Evolutionary conservation across 2,113 vertebrate genomes (phyloP).

Genomic region (Proterorhinus semilunaris): DNA sequence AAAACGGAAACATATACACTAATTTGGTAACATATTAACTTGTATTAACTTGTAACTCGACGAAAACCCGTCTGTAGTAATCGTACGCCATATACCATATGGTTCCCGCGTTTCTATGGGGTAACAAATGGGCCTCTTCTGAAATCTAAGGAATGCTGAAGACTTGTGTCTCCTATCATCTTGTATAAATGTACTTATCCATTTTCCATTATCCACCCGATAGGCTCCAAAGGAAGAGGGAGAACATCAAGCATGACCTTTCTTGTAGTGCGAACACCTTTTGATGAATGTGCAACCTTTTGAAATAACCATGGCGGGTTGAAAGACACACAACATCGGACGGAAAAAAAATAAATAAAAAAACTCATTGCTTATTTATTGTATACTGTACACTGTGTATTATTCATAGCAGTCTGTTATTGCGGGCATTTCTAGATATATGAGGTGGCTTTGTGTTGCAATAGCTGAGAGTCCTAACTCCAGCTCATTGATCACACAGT

Average conservation of each 20-base stretch:
- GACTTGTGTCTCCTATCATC: conserved; percentile 22
- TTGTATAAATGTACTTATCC: conserved; percentile 11
- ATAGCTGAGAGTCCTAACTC: conserved; percentile 25
- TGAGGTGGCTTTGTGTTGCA: conserved; percentile 20
- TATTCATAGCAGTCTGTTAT: conserved; percentile 42
- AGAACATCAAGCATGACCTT: conserved; percentile 43
- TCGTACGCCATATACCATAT: not conserved
- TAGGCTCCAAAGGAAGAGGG: not conserved
- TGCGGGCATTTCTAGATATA: conserved; percentile 36
- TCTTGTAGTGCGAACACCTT: conserved; percentile 20
- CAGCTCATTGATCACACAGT: conserved; percentile 34
- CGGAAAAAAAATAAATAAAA: conserved; percentile 5
- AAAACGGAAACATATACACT: too few species aligned
- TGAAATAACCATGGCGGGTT: conserved; percentile 20
- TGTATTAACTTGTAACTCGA: too few species aligned
- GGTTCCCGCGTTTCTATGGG: not conserved
- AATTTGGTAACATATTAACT: too few species aligned
- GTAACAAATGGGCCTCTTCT: not conserved
- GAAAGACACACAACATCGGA: conserved; percentile 30
- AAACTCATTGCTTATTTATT: conserved; percentile 51
- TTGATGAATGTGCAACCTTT: conserved; percentile 42
- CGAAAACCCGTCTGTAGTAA: too few species aligned
- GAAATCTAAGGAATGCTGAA: conserved; percentile 16
- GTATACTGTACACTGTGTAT: conserved; percentile 33
- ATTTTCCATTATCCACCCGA: conserved; percentile 25